These are phyloP conservation scores for Pollenia griseotomentosa DNA, from an alignment of 2,888 invertebrate species.

Conservation along the genomic window DNA sequence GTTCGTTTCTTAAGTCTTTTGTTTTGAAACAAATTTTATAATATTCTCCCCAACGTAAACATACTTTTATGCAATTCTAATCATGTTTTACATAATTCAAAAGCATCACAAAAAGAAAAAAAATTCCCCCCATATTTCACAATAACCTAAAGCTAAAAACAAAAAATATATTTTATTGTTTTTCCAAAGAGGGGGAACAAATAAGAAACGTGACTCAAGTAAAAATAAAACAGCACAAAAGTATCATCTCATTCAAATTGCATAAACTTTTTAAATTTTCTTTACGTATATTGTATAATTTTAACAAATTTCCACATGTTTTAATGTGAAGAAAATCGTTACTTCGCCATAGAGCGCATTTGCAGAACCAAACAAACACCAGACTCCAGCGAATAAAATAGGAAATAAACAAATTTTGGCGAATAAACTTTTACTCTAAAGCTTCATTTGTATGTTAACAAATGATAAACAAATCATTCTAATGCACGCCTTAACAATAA, in stretches of 20 bases:
- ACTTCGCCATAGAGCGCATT: constrained; percentile 15
- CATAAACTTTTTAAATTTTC: constrained; percentile 57
- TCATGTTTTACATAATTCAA: constrained; percentile 49
- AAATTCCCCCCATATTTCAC: neutral
- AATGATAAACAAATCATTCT: constrained; percentile 71
- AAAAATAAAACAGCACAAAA: neutral
- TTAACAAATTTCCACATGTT: constrained; percentile 66
- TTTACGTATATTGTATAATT: constrained; percentile 59
- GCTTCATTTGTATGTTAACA: constrained; percentile 54
- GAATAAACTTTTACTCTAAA: constrained; percentile 27
- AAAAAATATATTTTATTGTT: constrained; percentile 61
- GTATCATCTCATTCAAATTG: constrained; percentile 44
- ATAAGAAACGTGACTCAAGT: constrained; percentile 67
- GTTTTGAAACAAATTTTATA: neutral
- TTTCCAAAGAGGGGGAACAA: constrained; percentile 24
- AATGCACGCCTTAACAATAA: constrained; percentile 68
- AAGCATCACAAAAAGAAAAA: neutral
- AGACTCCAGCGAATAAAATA: constrained; percentile 21
- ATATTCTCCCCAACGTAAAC: neutral
- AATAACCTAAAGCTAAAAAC: constrained; percentile 48
- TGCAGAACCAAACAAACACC: constrained; percentile 15
- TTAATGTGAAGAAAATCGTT: constrained; percentile 35
- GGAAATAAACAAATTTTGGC: constrained; percentile 35
- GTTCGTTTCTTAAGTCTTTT: constrained; percentile 54
- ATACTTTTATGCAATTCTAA: constrained; percentile 15